Conservation (phyloP, 2,797 vertebrate species). For the Rhinoraja longicauda region DNA sequence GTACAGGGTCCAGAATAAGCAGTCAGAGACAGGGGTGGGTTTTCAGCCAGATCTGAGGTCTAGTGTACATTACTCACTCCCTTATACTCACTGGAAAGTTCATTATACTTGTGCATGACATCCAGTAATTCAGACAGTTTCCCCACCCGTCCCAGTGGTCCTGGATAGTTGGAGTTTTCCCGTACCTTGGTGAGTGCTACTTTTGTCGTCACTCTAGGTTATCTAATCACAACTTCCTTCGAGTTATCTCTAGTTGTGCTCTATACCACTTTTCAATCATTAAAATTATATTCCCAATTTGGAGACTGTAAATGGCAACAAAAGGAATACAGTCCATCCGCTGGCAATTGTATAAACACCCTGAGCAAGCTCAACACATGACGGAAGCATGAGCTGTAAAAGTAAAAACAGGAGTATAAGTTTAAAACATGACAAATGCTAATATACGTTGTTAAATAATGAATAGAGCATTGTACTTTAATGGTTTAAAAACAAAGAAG, state of each 20-base stretch:
- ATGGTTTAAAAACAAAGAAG: background rate
- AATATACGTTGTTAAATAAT: background rate
- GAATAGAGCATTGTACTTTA: background rate
- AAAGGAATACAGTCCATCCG: too few species aligned
- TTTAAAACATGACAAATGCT: background rate
- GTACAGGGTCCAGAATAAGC: too few species aligned
- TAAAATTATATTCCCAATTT: background rate
- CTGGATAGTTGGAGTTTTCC: too few species aligned
- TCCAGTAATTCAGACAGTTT: too few species aligned
- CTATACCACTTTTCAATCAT: too few species aligned
- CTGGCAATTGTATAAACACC: background rate
- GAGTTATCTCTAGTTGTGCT: too few species aligned
- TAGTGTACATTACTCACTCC: too few species aligned
- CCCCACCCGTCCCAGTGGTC: too few species aligned
- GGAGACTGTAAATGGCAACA: background rate
- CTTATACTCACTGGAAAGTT: too few species aligned
- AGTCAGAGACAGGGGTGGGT: too few species aligned
- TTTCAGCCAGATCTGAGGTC: too few species aligned
- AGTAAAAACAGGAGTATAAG: background rate
- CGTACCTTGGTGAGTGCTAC: background rate
- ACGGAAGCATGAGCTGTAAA: background rate
- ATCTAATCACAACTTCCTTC: background rate
- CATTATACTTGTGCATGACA: too few species aligned
- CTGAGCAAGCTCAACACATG: background rate
- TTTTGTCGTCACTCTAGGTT: background rate